A percentile compares a stretch with the other conserved stretches of the same genome.
Evolutionary conservation across 2,888 invertebrate genomes (phyloP).

Genomic region (Agrenia bidenticulata): DNA sequence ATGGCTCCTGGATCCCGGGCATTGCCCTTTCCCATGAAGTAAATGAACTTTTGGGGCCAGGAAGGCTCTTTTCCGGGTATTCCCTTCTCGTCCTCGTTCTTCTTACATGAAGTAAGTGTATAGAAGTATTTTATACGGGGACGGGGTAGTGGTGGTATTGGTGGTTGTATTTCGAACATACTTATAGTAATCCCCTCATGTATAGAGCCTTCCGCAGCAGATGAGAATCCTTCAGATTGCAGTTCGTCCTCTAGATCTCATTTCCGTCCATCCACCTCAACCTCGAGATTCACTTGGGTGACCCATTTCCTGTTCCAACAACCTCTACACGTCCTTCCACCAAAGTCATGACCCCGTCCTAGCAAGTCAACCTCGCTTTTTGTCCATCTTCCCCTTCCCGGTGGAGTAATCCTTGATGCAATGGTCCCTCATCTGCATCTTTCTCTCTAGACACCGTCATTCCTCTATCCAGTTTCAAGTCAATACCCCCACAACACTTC

Average conservation of each 20-base stretch:
- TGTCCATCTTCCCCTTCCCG: not conserved
- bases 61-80: slow-evolving; percentile 21
- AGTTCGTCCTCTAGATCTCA: slow-evolving; percentile 12
- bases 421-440: no score
- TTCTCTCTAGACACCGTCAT: no score
- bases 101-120: not conserved
- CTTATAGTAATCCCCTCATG: no score
- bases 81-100: slow-evolving; percentile 8
- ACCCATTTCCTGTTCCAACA: slow-evolving; percentile 22
- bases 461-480: no score
- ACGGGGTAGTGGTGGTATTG: no score
- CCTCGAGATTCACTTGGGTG: slow-evolving; percentile 19
- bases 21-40: slow-evolving; percentile 22
- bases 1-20: slow-evolving; percentile 23
- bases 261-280: slow-evolving; percentile 31
- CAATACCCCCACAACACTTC: no score
- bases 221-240: no score
- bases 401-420: no score
- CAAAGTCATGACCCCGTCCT: slow-evolving; percentile 14
- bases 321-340: slow-evolving; percentile 29
- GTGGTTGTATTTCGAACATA: no score
- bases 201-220: no score
- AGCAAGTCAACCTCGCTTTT: slow-evolving; percentile 8
- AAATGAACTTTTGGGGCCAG: slow-evolving; percentile 24
- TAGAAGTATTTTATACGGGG: no score